These are phyloP conservation scores for Euproctis similis DNA, from an alignment of 2,888 invertebrate species.

Conservation along the genomic window DNA sequence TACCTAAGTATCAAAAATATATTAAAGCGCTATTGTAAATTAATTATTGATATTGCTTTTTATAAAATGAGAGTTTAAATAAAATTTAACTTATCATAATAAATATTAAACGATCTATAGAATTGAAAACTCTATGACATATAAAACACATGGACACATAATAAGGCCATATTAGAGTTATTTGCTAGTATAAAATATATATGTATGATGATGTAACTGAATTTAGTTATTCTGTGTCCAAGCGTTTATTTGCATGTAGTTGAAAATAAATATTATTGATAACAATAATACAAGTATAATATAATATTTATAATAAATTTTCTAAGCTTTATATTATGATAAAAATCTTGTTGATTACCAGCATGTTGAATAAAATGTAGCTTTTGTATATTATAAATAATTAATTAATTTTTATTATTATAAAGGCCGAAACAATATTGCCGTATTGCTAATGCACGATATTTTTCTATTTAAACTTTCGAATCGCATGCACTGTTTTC, in stretches of 20 bases:
- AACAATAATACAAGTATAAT: conserved; percentile 5
- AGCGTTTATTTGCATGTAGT: conserved; percentile 19
- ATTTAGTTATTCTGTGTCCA: conserved; percentile 16
- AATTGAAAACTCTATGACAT: no score
- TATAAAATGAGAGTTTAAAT: no score
- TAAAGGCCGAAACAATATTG: conserved; percentile 36
- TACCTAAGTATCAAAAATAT: no score
- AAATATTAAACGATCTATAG: no score
- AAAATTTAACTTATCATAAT: no score
- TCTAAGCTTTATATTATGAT: conserved; percentile 31
- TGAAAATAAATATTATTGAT: conserved; percentile 11
- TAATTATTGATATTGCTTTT: no score
- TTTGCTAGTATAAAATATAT: no score
- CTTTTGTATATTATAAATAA: conserved; percentile 29
- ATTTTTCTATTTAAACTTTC: conserved; percentile 23
- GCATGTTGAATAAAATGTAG: conserved; percentile 38
- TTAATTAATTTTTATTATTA: conserved; percentile 17
- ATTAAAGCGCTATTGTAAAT: no score
- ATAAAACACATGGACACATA: no score
- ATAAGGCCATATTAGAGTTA: no score
- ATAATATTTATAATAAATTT: background rate
- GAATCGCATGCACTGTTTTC: conserved; percentile 60
- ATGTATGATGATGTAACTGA: no score
- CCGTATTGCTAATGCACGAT: conserved; percentile 43
- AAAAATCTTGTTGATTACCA: conserved; percentile 26